These are phyloP conservation scores for Maconellicoccus hirsutus DNA, from an alignment of 1,140 invertebrate species.

Conservation along the genomic window DNA sequence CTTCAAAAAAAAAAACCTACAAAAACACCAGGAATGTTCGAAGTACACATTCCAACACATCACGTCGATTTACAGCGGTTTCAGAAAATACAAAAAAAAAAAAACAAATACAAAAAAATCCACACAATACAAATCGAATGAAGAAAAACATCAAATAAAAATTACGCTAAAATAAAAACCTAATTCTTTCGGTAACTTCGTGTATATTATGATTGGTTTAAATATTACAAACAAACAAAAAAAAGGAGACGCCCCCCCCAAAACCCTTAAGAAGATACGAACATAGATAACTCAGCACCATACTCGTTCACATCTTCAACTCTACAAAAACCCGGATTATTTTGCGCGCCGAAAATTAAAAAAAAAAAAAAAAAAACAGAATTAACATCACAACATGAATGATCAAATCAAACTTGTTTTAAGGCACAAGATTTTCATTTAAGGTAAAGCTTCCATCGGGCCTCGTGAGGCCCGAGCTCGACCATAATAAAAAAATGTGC, in stretches of 20 bases:
- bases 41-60: too few species aligned
- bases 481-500: background rate
- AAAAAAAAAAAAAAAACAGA: background rate
- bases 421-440: background rate
- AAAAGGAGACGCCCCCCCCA: too few species aligned
- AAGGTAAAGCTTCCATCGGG: background rate
- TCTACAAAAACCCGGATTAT: background rate
- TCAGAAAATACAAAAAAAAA: background rate
- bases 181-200: background rate
- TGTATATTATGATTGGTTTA: constrained; percentile 9
- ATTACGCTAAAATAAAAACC: background rate
- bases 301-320: too few species aligned
- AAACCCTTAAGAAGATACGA: background rate
- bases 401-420: background rate
- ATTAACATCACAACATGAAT: background rate
- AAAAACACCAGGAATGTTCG: too few species aligned
- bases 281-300: background rate
- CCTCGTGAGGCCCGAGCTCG: background rate
- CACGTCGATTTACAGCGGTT: too few species aligned
- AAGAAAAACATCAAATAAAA: background rate
- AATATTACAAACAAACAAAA: background rate
- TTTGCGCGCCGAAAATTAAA: background rate
- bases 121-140: background rate
- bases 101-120: background rate
- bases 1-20: too few species aligned